phyloP scores from a whole-genome alignment of 2,113 vertebrate genomes.

The Salminus brasiliensis region DNA sequence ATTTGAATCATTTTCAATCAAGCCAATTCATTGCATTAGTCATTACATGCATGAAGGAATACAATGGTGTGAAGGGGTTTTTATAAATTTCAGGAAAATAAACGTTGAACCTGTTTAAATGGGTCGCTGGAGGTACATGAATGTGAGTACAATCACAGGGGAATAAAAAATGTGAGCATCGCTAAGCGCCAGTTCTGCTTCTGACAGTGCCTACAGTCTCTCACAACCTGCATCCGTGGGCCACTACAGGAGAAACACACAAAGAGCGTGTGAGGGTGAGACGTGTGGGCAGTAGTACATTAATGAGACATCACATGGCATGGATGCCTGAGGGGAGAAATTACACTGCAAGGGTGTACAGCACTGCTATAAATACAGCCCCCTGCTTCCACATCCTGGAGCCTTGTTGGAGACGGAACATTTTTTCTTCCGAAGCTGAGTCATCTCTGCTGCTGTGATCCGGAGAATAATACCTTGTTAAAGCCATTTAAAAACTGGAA shows the following conservation, averaged over 20 bases:
- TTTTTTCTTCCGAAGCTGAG: slow-evolving; percentile 19
- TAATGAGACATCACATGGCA: slow-evolving; percentile 40
- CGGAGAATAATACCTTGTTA: slow-evolving; percentile 20
- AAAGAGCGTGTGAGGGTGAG: slow-evolving; percentile 2
- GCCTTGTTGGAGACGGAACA: not conserved
- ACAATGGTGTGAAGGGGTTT: not conserved
- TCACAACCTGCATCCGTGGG: not conserved
- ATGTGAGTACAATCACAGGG: not conserved
- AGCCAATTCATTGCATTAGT: no score
- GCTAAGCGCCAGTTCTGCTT: not conserved
- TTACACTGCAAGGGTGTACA: slow-evolving; percentile 26
- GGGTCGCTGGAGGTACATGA: not conserved
- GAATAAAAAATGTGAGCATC: not conserved
- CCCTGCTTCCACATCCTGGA: slow-evolving; percentile 29
- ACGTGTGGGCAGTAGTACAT: slow-evolving; percentile 34
- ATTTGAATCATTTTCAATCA: no score
- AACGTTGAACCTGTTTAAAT: no score
- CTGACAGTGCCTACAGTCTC: not conserved
- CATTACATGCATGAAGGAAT: not conserved
- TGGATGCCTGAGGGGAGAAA: slow-evolving; percentile 39
- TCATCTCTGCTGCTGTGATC: slow-evolving; percentile 6
- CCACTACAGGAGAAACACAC: slow-evolving; percentile 20
- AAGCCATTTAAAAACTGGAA: slow-evolving; percentile 3
- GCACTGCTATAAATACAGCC: slow-evolving; percentile 36
- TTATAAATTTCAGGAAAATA: no score